A percentile compares a stretch with the other conserved stretches of the same genome.
Evolutionary conservation across 53 echinoderm and acorn worm species (phyloP).

Genomic region (Patiria pectinifera): DNA sequence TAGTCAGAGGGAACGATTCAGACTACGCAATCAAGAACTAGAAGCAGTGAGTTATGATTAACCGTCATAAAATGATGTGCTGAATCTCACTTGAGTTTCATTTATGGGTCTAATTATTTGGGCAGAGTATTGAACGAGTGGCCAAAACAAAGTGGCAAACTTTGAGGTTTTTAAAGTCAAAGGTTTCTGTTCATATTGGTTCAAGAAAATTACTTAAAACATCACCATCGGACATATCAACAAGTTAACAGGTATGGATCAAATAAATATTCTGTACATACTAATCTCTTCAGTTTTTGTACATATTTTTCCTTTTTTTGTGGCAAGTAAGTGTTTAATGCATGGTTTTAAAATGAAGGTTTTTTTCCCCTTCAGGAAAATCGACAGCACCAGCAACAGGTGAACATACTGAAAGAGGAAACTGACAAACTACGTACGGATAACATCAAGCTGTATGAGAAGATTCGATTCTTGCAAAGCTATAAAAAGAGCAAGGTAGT

Average conservation of each 20-base stretch:
- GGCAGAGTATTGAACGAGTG: too few species aligned
- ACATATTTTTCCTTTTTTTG: too few species aligned
- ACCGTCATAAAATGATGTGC: background rate
- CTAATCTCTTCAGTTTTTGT: too few species aligned
- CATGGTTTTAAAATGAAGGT: background rate
- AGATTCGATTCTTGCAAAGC: conserved; percentile 95
- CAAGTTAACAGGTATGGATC: too few species aligned
- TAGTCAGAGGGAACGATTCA: conserved; percentile 94
- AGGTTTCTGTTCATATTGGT: too few species aligned
- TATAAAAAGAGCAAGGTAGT: conserved; percentile 70
- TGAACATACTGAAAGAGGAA: conserved; percentile 82
- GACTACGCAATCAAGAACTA: conserved; percentile 93
- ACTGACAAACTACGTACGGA: conserved; percentile 92
- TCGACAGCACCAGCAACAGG: conserved; percentile 92
- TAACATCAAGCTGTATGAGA: conserved; percentile 97
- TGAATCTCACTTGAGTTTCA: background rate
- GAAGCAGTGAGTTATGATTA: conserved; percentile 76
- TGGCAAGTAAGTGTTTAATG: too few species aligned
- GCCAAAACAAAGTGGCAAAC: too few species aligned
- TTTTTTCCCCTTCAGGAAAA: conserved; percentile 69
- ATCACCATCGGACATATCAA: too few species aligned
- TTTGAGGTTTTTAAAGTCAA: too few species aligned
- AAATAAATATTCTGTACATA: too few species aligned
- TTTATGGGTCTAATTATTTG: background rate
- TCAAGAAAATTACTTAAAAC: too few species aligned